Evolutionary conservation across 1,140 invertebrate species (phyloP).

Genomic region (Pteromalus puparum): DNA sequence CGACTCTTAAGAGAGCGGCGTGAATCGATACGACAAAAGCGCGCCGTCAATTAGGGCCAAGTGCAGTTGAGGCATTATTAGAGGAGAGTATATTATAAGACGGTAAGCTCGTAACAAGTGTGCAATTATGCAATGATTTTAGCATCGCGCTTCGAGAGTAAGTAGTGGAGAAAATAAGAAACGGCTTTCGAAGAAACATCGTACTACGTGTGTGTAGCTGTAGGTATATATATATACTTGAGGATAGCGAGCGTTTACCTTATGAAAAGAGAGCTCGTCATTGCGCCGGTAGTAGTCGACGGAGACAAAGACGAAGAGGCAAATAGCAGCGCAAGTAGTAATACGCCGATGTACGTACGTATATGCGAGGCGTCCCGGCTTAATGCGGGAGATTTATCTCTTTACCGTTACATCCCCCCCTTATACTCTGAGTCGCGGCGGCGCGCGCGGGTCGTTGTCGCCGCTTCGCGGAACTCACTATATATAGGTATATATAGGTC

Average conservation of each 20-base stretch:
- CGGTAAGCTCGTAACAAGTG: too few relatives aligned
- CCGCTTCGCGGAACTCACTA: too few relatives aligned
- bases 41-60: neutral
- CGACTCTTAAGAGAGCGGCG: too few relatives aligned
- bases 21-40: neutral
- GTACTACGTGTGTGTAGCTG: neutral
- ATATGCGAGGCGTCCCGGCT: neutral
- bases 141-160: neutral
- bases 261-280: constrained; percentile 25
- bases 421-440: too few relatives aligned
- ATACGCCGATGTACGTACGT: neutral
- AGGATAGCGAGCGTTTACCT: neutral
- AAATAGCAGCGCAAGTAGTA: neutral
- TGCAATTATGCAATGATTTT: neutral
- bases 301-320: constrained; percentile 20
- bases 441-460: too few relatives aligned
- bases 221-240: too few relatives aligned
- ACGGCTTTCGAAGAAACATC: neutral
- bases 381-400: constrained; percentile 50
- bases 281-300: neutral
- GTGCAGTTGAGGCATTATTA: neutral
- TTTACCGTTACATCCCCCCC: constrained; percentile 16
- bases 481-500: too few relatives aligned
- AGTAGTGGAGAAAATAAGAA: neutral
- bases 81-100: too few relatives aligned